Percentiles rank a stretch among this genome's conserved stretches.
Conservation (phyloP, 2,888 invertebrate species). For the Cosmorhoe ocellata region DNA sequence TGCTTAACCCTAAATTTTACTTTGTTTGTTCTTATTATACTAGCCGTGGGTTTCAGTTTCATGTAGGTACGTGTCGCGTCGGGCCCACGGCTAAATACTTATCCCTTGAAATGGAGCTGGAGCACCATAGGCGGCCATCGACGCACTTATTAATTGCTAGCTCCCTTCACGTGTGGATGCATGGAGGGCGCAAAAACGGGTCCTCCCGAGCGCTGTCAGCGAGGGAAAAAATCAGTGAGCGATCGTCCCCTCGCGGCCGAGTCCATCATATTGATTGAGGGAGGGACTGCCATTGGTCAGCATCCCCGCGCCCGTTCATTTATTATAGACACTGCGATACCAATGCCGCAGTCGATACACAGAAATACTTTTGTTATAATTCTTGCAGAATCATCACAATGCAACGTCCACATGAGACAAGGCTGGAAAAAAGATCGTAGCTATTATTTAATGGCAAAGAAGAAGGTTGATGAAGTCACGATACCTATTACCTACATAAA, state of each 20-base stretch:
- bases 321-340: slow-evolving; percentile 82
- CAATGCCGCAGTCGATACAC: slow-evolving; percentile 46
- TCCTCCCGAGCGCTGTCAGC: slow-evolving; percentile 80
- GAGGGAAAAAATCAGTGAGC: slow-evolving; percentile 83
- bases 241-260: slow-evolving; percentile 82
- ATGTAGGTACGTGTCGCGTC: too few relatives aligned
- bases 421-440: not conserved
- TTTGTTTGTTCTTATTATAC: too few relatives aligned
- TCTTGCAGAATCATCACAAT: slow-evolving; percentile 47
- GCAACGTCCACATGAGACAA: slow-evolving; percentile 25
- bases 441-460: not conserved
- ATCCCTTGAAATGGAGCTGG: slow-evolving; percentile 12
- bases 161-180: slow-evolving; percentile 69
- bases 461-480: not conserved
- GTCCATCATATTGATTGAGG: slow-evolving; percentile 84
- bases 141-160: slow-evolving; percentile 78
- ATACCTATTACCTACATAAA: too few relatives aligned
- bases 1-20: too few relatives aligned
- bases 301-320: slow-evolving; percentile 81
- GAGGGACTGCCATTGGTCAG: slow-evolving; percentile 82
- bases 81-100: too few relatives aligned
- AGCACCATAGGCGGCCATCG: slow-evolving; percentile 44
- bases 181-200: slow-evolving; percentile 78
- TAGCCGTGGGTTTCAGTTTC: too few relatives aligned
- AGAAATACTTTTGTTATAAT: slow-evolving; percentile 42